A percentile compares a stretch with the other conserved stretches of the same genome.
phyloP scores from a whole-genome alignment of 2,113 vertebrate species.

The Mungos mungo region DNA sequence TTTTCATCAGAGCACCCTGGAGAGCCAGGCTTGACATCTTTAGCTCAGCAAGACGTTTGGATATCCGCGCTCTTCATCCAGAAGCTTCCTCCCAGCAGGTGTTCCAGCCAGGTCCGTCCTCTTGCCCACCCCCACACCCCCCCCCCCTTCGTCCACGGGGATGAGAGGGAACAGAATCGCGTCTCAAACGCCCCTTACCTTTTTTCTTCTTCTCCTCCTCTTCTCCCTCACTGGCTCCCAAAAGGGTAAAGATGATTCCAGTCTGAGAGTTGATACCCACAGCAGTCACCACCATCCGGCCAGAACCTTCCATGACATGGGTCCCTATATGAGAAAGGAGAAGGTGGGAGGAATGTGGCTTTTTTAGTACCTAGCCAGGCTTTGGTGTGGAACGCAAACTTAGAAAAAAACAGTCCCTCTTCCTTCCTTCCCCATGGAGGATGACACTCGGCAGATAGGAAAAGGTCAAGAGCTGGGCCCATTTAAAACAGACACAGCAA shows the following conservation, averaged over 20 bases:
- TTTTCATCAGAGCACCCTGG: neutral
- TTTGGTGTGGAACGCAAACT: neutral
- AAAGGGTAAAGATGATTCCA: slow-evolving; percentile 96
- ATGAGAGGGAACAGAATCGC: neutral
- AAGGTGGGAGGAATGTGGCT: neutral
- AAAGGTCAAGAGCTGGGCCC: neutral
- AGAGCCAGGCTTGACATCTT: neutral
- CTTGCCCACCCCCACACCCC: neutral
- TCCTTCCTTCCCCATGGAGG: neutral
- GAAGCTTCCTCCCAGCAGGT: slow-evolving; percentile 45
- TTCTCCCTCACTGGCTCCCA: slow-evolving; percentile 91
- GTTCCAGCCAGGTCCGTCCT: neutral
- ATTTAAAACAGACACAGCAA: neutral
- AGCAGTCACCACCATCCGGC: slow-evolving; percentile 94
- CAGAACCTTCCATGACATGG: slow-evolving; percentile 99
- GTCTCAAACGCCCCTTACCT: slow-evolving; percentile 86
- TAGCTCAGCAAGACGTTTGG: neutral
- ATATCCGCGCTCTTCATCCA: neutral
- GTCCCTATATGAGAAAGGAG: slow-evolving; percentile 86
- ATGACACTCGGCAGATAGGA: neutral
- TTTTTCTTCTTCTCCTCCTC: slow-evolving; percentile 97
- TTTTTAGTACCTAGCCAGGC: neutral
- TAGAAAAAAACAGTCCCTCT: neutral
- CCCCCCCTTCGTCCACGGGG: neutral
- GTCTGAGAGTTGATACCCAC: slow-evolving; percentile 98